Conservation (phyloP, 2,888 invertebrate genomes). For the Alcis repandata region DNA sequence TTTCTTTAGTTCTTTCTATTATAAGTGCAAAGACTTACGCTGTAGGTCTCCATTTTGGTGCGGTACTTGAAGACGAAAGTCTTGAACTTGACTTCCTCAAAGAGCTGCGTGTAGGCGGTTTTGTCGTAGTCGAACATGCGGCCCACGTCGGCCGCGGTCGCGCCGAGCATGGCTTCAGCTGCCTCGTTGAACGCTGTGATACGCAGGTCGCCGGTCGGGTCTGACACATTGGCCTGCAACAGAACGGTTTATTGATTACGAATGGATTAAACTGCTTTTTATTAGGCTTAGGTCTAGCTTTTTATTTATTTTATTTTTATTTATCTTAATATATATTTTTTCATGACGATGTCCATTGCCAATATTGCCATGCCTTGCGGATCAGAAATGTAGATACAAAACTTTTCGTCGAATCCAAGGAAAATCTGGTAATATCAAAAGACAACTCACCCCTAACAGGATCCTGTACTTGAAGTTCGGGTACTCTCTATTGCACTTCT, state of each 20-base stretch:
- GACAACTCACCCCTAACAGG: conserved; percentile 90
- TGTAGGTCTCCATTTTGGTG: conserved; percentile 96
- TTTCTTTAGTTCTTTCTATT: neutral
- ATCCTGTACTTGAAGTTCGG: conserved; percentile 95
- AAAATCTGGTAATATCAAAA: neutral
- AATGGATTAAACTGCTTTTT: too few relatives aligned
- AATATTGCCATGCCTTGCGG: too few relatives aligned
- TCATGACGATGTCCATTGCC: too few relatives aligned
- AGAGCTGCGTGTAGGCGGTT: conserved; percentile 88
- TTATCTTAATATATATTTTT: too few relatives aligned
- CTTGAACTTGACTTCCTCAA: conserved; percentile 92
- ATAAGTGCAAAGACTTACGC: conserved; percentile 59
- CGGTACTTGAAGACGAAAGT: conserved; percentile 94
- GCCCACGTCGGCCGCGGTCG: conserved; percentile 92
- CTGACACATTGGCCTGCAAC: conserved; percentile 94
- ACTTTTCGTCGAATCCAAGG: neutral
- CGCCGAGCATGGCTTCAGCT: conserved; percentile 92
- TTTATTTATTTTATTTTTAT: too few relatives aligned
- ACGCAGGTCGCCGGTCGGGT: conserved; percentile 96
- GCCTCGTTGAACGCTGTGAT: conserved; percentile 95
- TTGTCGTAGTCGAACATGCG: conserved; percentile 90
- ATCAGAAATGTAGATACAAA: conserved; percentile 5
- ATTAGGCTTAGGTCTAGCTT: too few relatives aligned
- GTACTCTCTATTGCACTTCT: conserved; percentile 96
- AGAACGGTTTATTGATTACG: too few relatives aligned